phyloP scores from a whole-genome alignment of 2,113 vertebrate genomes.

The Arvicanthis niloticus region DNA sequence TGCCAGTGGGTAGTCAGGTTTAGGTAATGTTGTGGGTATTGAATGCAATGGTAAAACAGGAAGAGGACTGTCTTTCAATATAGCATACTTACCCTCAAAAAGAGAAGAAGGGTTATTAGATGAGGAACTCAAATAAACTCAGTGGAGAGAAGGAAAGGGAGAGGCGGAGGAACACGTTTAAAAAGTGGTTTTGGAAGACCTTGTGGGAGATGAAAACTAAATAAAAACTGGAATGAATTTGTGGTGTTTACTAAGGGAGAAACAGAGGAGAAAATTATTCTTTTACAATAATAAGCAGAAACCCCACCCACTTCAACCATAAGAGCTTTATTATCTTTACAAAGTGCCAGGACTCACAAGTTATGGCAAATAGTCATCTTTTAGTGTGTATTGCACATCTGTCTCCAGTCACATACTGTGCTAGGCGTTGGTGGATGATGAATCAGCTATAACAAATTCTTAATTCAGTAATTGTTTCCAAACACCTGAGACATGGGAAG shows the following conservation, averaged over 20 bases:
- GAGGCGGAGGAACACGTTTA: not conserved
- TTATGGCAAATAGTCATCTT: not conserved
- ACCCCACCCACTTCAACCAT: not conserved
- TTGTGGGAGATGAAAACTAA: not conserved
- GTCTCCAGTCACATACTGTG: not conserved
- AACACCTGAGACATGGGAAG: not conserved
- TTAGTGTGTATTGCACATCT: not conserved
- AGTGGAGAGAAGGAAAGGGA: not conserved
- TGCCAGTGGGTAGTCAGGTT: not conserved
- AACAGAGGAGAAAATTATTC: not conserved
- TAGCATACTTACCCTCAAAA: not conserved
- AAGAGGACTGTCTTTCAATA: not conserved
- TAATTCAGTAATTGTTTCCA: not conserved
- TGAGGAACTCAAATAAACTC: not conserved
- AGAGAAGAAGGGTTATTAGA: not conserved
- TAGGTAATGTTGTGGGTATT: not conserved
- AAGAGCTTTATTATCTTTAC: not conserved
- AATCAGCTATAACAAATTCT: not conserved
- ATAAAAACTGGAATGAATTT: constrained; percentile 40
- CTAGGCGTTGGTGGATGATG: not conserved
- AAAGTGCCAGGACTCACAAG: not conserved
- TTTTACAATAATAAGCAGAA: constrained; percentile 14
- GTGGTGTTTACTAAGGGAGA: not conserved
- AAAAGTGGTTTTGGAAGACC: not conserved
- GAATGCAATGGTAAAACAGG: not conserved